Conservation (phyloP, 1,140 invertebrate species). For the Lucilia sericata region DNA sequence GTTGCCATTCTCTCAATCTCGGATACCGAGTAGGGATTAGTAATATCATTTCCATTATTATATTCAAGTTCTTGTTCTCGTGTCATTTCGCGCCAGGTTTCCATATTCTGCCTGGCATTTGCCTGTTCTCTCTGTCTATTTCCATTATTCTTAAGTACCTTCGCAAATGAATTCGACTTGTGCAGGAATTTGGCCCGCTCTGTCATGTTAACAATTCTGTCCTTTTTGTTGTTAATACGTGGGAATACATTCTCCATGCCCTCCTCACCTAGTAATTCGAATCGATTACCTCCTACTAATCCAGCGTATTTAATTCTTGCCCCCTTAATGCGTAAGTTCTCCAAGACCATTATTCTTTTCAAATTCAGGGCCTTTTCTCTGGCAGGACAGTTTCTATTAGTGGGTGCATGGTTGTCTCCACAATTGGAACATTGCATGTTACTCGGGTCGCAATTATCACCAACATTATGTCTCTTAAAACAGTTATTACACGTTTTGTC, state of each 20-base stretch:
- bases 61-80: neutral
- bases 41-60: neutral
- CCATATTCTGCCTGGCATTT: neutral
- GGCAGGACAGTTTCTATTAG: neutral
- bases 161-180: neutral
- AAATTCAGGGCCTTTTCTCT: neutral
- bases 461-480: too few relatives aligned
- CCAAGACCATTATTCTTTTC: neutral
- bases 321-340: neutral
- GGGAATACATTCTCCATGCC: neutral
- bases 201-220: neutral
- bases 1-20: neutral
- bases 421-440: neutral
- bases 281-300: neutral
- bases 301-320: neutral
- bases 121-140: neutral
- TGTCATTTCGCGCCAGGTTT: neutral
- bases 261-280: neutral
- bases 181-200: neutral
- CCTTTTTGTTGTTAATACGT: too few relatives aligned
- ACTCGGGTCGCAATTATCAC: too few relatives aligned
- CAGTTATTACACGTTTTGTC: too few relatives aligned
- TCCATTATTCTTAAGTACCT: neutral
- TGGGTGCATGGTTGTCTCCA: neutral
- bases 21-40: neutral